Conservation (phyloP, 2,797 vertebrate genomes). For the Dryobates pubescens region DNA sequence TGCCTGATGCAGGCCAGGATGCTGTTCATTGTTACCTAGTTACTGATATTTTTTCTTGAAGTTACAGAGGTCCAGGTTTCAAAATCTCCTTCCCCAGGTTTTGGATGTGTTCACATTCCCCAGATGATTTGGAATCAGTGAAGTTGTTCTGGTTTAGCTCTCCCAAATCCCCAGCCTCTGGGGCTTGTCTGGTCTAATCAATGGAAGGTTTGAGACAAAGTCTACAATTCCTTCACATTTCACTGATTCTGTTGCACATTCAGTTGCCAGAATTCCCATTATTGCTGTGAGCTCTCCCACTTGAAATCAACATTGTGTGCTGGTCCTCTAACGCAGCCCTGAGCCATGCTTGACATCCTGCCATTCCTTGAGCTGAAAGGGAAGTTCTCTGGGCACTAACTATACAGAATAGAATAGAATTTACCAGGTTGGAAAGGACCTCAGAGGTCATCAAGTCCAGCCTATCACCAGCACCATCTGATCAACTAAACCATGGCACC, state of each 20-base stretch:
- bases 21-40: not conserved
- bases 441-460: too few species aligned
- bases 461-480: too few species aligned
- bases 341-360: not conserved
- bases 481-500: too few species aligned
- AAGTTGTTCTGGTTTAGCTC: slow-evolving; percentile 10
- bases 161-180: slow-evolving; percentile 24
- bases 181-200: slow-evolving; percentile 53
- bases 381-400: not conserved
- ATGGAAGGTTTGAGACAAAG: not conserved
- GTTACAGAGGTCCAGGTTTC: not conserved
- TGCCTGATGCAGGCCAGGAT: too few species aligned
- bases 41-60: not conserved
- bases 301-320: not conserved
- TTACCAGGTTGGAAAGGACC: too few species aligned
- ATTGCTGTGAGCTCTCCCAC: slow-evolving; percentile 22
- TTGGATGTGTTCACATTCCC: slow-evolving; percentile 18
- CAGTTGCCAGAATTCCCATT: not conserved
- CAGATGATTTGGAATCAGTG: slow-evolving; percentile 51
- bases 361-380: not conserved
- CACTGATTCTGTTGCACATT: not conserved
- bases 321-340: too few species aligned
- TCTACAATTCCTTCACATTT: slow-evolving; percentile 33
- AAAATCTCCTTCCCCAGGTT: slow-evolving; percentile 1
- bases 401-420: too few species aligned